Evolutionary conservation across 2,888 invertebrate genomes (phyloP), one percentile per base, ranked within the genome.

Genomic region (Pterostichus madidus): DNA sequence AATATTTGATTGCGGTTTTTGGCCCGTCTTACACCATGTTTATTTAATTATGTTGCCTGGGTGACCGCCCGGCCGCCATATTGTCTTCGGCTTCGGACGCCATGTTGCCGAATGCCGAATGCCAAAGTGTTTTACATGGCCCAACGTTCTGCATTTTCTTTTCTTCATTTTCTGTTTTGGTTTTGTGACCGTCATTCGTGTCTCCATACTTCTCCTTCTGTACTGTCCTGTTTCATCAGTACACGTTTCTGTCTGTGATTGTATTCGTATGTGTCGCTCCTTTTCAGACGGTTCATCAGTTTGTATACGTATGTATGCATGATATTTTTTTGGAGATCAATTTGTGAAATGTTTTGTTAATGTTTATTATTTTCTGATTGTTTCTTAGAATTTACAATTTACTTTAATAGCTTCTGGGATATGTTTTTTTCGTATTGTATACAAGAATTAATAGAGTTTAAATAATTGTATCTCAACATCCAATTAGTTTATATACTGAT

Each of bases 1-100:
- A 81, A 81, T 81, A 81, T 81, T 81, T 81, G 81, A 81, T 81
- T 81, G 81, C 75, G 56, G 61, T 75, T 81, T 81, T 81, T 81
- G 49, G 46, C 59, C 32, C 44, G 64, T 56, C 39, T 44, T 79
- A 79, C 79, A 79, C 59, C 81, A 81, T 81, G 81, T 81, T 81
- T 81, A 81, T 81, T 81, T 81, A 81, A 81, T 81, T 81, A 81
- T 35, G 56, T 77, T 39, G 77, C 31, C 75, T 53, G 68, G 49
- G 68, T 53, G 68, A 68, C 32, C 52, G 68, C 24, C 24, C 73
- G 68, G 71, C 80, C 71, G 80, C 80, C 80, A 80, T 80, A 53
- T 80, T 80, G 80, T 39, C 73, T 46, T 24, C 73, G 46, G n/a
- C n/a, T 17, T 32, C 24, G 44, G 32, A n/a, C 49, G 75, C 75